A percentile compares a stretch with the other conserved stretches of the same genome.
Conservation (phyloP, 2,888 invertebrate genomes). For the Amphipoea lucens region DNA sequence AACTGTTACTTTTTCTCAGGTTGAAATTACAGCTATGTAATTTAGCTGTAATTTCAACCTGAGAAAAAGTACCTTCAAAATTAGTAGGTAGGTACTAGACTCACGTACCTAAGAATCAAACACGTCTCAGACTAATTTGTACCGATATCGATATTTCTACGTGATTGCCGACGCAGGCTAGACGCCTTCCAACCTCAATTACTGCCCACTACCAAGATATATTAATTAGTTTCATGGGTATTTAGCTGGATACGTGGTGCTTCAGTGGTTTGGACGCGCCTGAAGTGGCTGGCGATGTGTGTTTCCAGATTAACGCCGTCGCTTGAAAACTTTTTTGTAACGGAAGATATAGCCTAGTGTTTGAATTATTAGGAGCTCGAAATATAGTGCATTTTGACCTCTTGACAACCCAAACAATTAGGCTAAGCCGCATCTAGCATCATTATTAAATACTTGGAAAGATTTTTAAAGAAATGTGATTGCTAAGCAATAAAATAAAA, state of each 20-base stretch:
- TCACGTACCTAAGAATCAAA: slow-evolving; percentile 15
- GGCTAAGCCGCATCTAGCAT: too few species aligned
- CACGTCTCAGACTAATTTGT: slow-evolving; percentile 42
- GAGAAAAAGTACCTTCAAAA: not conserved
- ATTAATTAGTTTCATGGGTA: slow-evolving; percentile 33
- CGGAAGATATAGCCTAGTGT: not conserved
- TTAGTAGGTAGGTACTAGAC: slow-evolving; percentile 10
- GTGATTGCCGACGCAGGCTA: slow-evolving; percentile 37
- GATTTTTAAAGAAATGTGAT: too few species aligned
- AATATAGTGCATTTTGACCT: not conserved
- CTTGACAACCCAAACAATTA: too few species aligned
- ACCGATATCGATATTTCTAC: slow-evolving; percentile 34
- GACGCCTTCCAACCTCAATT: slow-evolving; percentile 55
- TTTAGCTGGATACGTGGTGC: slow-evolving; percentile 23
- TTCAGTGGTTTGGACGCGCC: not conserved
- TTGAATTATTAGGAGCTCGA: not conserved
- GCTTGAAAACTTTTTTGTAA: not conserved
- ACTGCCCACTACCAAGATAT: slow-evolving; percentile 37
- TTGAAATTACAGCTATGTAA: too few species aligned
- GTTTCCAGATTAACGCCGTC: not conserved
- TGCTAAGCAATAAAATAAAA: too few species aligned
- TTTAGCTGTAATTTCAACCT: too few species aligned
- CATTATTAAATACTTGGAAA: too few species aligned
- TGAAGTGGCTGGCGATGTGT: slow-evolving; percentile 1
- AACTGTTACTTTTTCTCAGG: too few species aligned